Evolutionary conservation across 2,113 vertebrate genomes (phyloP).

Genomic region (Origma solitaria): DNA sequence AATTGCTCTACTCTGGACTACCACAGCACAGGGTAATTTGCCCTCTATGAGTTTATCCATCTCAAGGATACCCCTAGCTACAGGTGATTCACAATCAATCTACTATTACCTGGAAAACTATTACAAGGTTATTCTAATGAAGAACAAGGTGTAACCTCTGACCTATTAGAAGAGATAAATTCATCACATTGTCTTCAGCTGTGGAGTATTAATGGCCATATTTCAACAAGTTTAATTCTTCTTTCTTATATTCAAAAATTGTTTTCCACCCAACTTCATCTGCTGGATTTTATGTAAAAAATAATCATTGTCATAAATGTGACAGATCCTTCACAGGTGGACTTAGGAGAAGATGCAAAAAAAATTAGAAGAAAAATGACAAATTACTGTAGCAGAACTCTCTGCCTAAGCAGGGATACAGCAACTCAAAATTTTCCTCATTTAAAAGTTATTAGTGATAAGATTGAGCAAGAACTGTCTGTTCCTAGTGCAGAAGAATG

Average conservation of each 20-base stretch:
- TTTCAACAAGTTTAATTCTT: neutral
- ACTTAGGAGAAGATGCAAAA: neutral
- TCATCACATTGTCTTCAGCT: neutral
- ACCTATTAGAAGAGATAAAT: neutral
- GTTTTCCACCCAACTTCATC: neutral
- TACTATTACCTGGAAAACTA: neutral
- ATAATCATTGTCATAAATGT: neutral
- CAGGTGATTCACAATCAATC: neutral
- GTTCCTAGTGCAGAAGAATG: neutral
- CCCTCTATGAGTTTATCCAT: neutral
- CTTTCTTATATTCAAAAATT: neutral
- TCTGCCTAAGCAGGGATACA: fast-evolving
- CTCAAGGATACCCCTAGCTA: neutral
- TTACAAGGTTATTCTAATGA: neutral
- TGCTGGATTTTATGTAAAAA: neutral
- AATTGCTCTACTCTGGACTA: neutral
- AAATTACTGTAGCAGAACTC: neutral
- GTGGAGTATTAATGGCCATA: neutral
- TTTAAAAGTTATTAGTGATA: neutral
- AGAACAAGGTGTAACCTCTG: neutral
- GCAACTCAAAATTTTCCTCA: neutral
- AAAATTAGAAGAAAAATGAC: neutral
- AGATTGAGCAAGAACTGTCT: neutral
- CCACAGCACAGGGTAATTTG: neutral
- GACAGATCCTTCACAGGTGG: neutral